These are phyloP conservation scores for Clavelina lepadiformis DNA, from an alignment of 23 tunicate species.

Conservation along the genomic window DNA sequence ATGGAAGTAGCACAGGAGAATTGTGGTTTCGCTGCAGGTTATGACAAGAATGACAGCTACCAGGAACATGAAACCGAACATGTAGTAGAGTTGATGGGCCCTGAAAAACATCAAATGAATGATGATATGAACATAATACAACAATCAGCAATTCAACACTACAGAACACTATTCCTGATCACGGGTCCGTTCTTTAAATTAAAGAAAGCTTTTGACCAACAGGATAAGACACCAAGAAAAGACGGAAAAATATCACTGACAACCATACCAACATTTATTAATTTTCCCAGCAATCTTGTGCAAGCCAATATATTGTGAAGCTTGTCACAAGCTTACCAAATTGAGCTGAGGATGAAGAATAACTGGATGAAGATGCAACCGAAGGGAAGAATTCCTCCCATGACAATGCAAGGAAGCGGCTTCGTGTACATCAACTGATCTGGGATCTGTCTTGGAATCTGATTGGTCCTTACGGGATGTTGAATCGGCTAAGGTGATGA, in stretches of 20 bases:
- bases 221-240: too few relatives aligned
- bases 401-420: slow-evolving; percentile 78
- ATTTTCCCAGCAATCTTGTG: too few relatives aligned
- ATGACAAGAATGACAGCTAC: slow-evolving; percentile 86
- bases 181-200: too few relatives aligned
- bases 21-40: slow-evolving; percentile 94
- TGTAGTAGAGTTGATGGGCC: slow-evolving; percentile 98
- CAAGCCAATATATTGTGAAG: not conserved
- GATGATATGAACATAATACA: not conserved
- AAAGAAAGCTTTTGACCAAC: too few relatives aligned
- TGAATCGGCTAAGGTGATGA: slow-evolving; percentile 78
- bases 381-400: slow-evolving; percentile 99
- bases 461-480: slow-evolving; percentile 90
- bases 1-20: slow-evolving; percentile 97
- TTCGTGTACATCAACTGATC: slow-evolving; percentile 83
- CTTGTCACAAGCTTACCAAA: slow-evolving; percentile 54
- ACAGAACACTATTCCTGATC: too few relatives aligned
- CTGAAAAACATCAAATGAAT: slow-evolving; percentile 12
- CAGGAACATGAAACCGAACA: slow-evolving; percentile 96
- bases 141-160: too few relatives aligned
- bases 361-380: slow-evolving; percentile 99
- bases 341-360: slow-evolving; percentile 94
- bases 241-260: too few relatives aligned
- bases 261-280: too few relatives aligned
- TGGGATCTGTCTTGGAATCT: slow-evolving; percentile 95